Evolutionary conservation across 2,888 invertebrate genomes (phyloP), one percentile per base, ranked within the genome.

Genomic region (Eudemis profundana): DNA sequence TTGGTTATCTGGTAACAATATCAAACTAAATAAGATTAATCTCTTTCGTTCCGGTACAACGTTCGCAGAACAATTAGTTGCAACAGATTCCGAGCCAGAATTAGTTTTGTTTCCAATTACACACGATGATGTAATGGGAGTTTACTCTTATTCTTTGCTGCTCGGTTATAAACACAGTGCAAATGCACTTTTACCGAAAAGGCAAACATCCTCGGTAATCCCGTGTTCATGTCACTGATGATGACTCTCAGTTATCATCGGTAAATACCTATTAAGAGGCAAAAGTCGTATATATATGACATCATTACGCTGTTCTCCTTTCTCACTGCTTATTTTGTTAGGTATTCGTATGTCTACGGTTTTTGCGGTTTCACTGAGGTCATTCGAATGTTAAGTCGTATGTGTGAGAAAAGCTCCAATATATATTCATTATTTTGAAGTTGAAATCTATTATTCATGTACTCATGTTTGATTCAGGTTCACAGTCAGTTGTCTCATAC

Each of bases 401-500:
- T 36, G 14, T n/a, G 15, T 51, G 51, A 38, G 8, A 51, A 23
- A 64, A 51, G 38, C n/a, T 29, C 23, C 50, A 46, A 46, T 36
- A 64, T 59, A 29, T 44, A 64, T 64, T 64, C 44, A 59, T 57
- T 44, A 57, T 59, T 59, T 50, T 51, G 57, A 59, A 14, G 50
- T n/a, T 23, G 38, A 44, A n/a, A 64, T 64, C 17, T 8, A 44
- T 59, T 51, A 64, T 64, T 59, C 51, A 59, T 64, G 33, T 44
- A 27, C 44, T 64, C 29, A 64, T 64, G 50, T 51, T 64, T 64
- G 59, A 59, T 51, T 64, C 63, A 64, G 14, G 40, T 29, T 33
- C 14, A 42, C 8, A 42, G 23, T 38, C 42, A 49, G 46, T 54
- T 49, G 49, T 27, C 50, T 15, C 33, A 56, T 49, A 27, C 51